Conservation (phyloP, 2,888 invertebrate species). For the Catocala sponsa region DNA sequence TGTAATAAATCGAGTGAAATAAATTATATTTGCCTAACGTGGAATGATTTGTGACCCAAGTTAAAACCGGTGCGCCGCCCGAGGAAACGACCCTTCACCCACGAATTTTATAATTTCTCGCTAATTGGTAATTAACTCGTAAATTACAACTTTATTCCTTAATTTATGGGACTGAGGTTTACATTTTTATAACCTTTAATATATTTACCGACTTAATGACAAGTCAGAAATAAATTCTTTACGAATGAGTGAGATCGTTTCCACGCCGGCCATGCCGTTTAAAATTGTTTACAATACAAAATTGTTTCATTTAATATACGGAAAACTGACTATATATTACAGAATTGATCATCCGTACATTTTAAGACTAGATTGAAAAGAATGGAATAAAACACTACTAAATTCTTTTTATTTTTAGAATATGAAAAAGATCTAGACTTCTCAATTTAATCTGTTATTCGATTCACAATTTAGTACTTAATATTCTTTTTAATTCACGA, state of each 20-base stretch:
- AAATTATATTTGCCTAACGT: conserved; percentile 68
- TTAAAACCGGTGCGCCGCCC: conserved; percentile 40
- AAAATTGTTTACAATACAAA: conserved; percentile 18
- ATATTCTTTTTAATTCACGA: conserved; percentile 13
- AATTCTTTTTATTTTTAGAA: conserved; percentile 30
- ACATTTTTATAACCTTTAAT: conserved; percentile 13
- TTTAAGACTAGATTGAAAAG: conserved; percentile 33
- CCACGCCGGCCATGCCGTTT: conserved; percentile 13
- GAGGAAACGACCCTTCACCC: conserved; percentile 49
- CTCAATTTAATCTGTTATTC: conserved; percentile 10
- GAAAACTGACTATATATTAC: conserved; percentile 33
- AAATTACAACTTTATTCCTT: conserved; percentile 15
- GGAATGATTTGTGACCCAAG: conserved; percentile 65
- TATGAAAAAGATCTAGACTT: conserved; percentile 32
- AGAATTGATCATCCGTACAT: conserved; percentile 33
- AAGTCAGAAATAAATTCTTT: conserved; percentile 2
- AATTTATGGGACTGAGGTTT: conserved; percentile 15
- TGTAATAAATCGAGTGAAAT: conserved; percentile 81
- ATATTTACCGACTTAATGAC: neutral
- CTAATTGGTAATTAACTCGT: conserved; percentile 26
- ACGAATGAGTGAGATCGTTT: neutral
- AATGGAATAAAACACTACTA: conserved; percentile 30
- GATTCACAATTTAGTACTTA: conserved; percentile 15
- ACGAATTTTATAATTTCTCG: conserved; percentile 17
- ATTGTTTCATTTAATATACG: conserved; percentile 25